These are phyloP conservation scores for Opisthocomus hoazin DNA, from an alignment of 2,113 vertebrate genomes.

Conservation along the genomic window DNA sequence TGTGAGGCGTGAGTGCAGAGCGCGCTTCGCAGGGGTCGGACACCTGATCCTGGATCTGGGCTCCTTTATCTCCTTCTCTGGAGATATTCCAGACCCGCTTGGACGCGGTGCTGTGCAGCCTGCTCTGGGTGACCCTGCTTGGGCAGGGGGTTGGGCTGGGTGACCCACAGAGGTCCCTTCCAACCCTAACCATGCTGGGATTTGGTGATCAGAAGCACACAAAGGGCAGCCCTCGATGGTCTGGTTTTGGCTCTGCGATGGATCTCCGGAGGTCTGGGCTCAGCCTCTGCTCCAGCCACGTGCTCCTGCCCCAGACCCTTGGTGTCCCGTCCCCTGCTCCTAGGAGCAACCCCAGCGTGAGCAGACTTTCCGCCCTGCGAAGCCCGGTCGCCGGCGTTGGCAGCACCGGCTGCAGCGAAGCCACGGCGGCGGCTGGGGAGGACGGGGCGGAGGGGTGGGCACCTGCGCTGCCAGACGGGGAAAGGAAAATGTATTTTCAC, in stretches of 20 bases:
- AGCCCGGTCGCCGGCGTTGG: background rate
- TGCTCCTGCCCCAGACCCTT: fast-evolving
- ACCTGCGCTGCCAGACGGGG: fast-evolving
- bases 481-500: background rate
- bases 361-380: fast-evolving
- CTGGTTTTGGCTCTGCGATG: background rate
- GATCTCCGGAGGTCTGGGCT: background rate
- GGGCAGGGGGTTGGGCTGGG: too few species aligned
- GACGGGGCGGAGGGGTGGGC: background rate
- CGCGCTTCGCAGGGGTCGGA: background rate
- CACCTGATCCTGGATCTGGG: fast-evolving
- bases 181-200: too few species aligned
- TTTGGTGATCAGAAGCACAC: fast-evolving
- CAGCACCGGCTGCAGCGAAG: fast-evolving
- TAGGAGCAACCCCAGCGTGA: fast-evolving
- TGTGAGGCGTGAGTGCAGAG: background rate
- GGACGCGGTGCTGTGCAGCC: too few species aligned
- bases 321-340: fast-evolving
- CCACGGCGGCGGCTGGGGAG: background rate
- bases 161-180: too few species aligned
- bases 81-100: too few species aligned
- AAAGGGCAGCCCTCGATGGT: background rate
- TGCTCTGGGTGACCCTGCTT: too few species aligned
- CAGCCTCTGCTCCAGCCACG: background rate
- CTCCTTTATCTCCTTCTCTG: too few species aligned